phyloP scores from a whole-genome alignment of 2,888 invertebrate species.

The Rhodophaea formosa region DNA sequence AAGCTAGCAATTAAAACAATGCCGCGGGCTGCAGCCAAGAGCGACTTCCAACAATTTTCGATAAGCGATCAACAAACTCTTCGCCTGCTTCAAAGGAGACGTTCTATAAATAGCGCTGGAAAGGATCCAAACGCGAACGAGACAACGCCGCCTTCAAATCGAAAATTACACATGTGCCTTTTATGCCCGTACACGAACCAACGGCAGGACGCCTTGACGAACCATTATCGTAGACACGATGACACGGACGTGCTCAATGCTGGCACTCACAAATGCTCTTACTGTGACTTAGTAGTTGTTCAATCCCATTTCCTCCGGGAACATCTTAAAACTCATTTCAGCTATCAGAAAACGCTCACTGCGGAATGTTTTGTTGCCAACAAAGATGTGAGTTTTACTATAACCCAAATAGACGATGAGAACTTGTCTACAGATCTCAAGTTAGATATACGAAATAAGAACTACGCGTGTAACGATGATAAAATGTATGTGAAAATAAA shows the following conservation, averaged over 20 bases:
- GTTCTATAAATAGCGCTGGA: constrained; percentile 62
- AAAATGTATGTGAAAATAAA: constrained; percentile 69
- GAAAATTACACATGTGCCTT: constrained; percentile 85
- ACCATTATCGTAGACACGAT: constrained; percentile 88
- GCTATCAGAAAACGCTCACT: constrained; percentile 75
- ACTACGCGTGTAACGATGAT: constrained; percentile 50
- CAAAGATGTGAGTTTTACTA: constrained; percentile 80
- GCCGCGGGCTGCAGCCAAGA: constrained; percentile 64
- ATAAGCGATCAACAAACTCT: constrained; percentile 83
- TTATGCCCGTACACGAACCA: constrained; percentile 90
- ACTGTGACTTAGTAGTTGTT: constrained; percentile 90
- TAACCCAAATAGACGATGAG: constrained; percentile 72
- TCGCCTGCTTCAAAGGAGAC: constrained; percentile 79
- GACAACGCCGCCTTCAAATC: constrained; percentile 74
- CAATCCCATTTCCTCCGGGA: constrained; percentile 88
- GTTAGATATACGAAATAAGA: constrained; percentile 54
- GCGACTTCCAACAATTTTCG: constrained; percentile 79
- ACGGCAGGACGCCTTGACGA: constrained; percentile 86
- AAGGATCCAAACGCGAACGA: constrained; percentile 64
- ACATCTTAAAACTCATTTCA: constrained; percentile 90
- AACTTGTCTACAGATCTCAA: constrained; percentile 60
- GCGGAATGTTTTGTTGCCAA: constrained; percentile 83
- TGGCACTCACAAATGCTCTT: constrained; percentile 86
- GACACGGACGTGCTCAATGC: constrained; percentile 79
- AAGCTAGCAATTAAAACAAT: constrained; percentile 74